These are phyloP conservation scores for Zygaena filipendulae DNA, from an alignment of 2,888 invertebrate species.

Conservation along the genomic window DNA sequence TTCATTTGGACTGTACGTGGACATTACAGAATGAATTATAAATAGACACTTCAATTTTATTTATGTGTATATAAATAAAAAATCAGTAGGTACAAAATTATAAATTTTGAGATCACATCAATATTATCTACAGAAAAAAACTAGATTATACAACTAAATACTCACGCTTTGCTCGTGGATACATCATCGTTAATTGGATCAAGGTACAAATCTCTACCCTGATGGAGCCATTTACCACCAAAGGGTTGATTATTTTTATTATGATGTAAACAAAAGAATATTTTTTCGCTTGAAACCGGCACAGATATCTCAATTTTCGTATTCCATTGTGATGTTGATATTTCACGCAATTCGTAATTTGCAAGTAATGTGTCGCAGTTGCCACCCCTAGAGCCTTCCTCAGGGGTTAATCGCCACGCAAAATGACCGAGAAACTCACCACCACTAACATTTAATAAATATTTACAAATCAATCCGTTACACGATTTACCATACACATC, in stretches of 20 bases:
- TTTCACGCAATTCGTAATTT: conserved; percentile 46
- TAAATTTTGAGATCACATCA: too few species aligned
- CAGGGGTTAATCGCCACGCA: conserved; percentile 51
- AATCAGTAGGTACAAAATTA: too few species aligned
- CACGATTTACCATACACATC: conserved; percentile 22
- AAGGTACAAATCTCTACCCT: conserved; percentile 52
- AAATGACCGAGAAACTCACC: conserved; percentile 49
- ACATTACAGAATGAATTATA: too few species aligned
- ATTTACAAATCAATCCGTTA: conserved; percentile 42
- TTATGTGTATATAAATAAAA: too few species aligned
- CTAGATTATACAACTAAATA: too few species aligned
- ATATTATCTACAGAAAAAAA: too few species aligned
- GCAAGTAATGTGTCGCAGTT: conserved; percentile 41
- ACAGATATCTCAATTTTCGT: conserved; percentile 35
- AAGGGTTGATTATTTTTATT: conserved; percentile 29
- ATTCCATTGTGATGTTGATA: conserved; percentile 34
- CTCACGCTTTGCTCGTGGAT: not conserved
- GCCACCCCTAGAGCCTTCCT: conserved; percentile 31
- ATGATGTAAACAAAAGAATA: conserved; percentile 44
- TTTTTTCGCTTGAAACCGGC: conserved; percentile 30
- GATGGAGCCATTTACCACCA: conserved; percentile 58
- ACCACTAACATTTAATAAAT: conserved; percentile 50
- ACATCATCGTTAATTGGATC: conserved; percentile 28
- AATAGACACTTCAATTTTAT: too few species aligned
- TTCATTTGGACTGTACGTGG: too few species aligned